These are phyloP conservation scores for Ceuthmochares aereus DNA, from an alignment of 2,113 vertebrate genomes.

Conservation along the genomic window DNA sequence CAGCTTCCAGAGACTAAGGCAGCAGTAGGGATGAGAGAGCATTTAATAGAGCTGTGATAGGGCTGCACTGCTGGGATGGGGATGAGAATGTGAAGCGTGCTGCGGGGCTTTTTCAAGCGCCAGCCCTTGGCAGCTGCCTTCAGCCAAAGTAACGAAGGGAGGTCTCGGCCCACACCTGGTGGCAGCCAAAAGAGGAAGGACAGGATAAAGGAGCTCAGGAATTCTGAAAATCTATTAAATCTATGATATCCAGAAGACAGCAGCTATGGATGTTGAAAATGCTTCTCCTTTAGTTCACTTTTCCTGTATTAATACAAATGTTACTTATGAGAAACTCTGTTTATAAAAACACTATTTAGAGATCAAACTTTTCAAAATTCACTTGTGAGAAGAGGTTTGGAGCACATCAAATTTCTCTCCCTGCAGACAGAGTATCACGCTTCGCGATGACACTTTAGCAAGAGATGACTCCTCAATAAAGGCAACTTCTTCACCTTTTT, in stretches of 20 bases:
- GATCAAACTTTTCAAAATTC: not conserved
- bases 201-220: fast-evolving
- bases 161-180: fast-evolving
- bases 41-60: fast-evolving
- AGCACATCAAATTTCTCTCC: not conserved
- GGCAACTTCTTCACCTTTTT: not conserved
- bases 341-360: not conserved
- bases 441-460: not conserved
- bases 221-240: not conserved
- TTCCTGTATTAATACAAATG: not conserved
- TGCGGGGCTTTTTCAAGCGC: fast-evolving
- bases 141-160: fast-evolving
- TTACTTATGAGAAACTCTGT: not conserved
- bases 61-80: not conserved
- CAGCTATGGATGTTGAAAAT: not conserved
- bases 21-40: fast-evolving
- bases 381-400: not conserved
- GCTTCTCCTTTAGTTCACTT: not conserved
- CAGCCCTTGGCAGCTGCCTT: fast-evolving
- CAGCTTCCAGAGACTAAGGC: fast-evolving
- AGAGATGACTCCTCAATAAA: not conserved
- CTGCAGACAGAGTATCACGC: not conserved
- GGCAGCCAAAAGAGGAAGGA: too few species aligned
- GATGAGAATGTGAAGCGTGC: fast-evolving
- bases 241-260: not conserved